Evolutionary conservation across 1,140 invertebrate species (phyloP).

Genomic region (Steinernema feltiae): DNA sequence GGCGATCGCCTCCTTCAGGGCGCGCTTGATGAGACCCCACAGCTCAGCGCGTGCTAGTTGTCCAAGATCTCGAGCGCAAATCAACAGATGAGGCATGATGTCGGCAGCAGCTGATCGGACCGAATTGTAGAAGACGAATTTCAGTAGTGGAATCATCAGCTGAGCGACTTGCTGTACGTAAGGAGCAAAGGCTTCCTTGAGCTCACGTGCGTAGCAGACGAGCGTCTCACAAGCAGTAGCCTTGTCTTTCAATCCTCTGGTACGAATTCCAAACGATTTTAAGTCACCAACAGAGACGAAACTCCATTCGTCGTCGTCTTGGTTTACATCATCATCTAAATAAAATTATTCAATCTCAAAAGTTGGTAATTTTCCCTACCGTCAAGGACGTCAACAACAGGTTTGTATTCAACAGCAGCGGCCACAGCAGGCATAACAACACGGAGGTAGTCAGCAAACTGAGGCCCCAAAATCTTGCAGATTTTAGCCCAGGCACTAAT

Average conservation of each 20-base stretch:
- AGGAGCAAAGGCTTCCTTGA: conserved; percentile 85
- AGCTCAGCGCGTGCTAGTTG: conserved; percentile 70
- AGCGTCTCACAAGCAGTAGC: conserved; percentile 98
- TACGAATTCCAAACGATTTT: conserved; percentile 65
- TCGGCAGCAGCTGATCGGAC: conserved; percentile 73
- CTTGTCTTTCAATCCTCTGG: conserved; percentile 81
- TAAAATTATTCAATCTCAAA: not conserved
- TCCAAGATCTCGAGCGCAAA: conserved; percentile 45
- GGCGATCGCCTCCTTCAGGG: conserved; percentile 82
- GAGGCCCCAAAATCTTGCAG: conserved; percentile 88
- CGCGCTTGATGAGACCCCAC: conserved; percentile 87
- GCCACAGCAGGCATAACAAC: conserved; percentile 94
- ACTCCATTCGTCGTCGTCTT: conserved; percentile 90
- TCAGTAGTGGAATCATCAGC: conserved; percentile 90
- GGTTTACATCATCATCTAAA: conserved; percentile 66
- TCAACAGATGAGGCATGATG: conserved; percentile 80
- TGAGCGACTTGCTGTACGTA: conserved; percentile 89
- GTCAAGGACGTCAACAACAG: conserved; percentile 88
- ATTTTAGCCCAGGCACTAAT: conserved; percentile 98
- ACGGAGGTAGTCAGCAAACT: conserved; percentile 92
- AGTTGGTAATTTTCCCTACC: conserved; percentile 63
- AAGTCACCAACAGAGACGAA: conserved; percentile 92
- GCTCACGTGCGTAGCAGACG: conserved; percentile 91
- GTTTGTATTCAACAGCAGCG: conserved; percentile 86
- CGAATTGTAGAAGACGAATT: conserved; percentile 97